These are phyloP conservation scores for Periophthalmus modestus DNA, from an alignment of 2,113 vertebrate genomes.

Conservation along the genomic window DNA sequence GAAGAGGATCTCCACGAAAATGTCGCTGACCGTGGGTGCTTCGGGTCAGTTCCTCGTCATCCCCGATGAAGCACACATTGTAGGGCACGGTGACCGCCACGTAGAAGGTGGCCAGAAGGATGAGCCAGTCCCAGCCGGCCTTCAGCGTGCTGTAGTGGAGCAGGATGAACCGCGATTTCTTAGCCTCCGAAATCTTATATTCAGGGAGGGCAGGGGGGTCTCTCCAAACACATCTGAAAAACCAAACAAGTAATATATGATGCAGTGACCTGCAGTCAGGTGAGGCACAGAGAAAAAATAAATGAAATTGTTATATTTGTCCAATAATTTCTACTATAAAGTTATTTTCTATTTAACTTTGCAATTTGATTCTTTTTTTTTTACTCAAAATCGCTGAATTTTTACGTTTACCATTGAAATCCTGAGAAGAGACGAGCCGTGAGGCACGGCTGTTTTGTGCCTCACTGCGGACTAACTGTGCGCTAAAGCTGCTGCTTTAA, in stretches of 20 bases:
- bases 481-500: too few relatives aligned
- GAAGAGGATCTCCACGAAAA: constrained; percentile 97
- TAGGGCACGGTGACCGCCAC: constrained; percentile 98
- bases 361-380: too few relatives aligned
- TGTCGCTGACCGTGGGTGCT: constrained; percentile 97
- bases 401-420: too few relatives aligned
- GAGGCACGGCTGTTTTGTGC: too few relatives aligned
- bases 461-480: too few relatives aligned
- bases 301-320: too few relatives aligned
- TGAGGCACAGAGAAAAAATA: too few relatives aligned
- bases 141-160: constrained; percentile 98
- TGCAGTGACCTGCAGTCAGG: too few relatives aligned
- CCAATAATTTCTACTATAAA: too few relatives aligned
- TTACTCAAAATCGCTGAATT: too few relatives aligned
- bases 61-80: constrained; percentile 96
- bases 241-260: background rate
- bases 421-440: too few relatives aligned
- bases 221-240: constrained; percentile 94
- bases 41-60: constrained; percentile 93
- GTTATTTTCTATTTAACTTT: too few relatives aligned
- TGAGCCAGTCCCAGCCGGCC: constrained; percentile 98
- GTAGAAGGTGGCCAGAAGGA: constrained; percentile 95
- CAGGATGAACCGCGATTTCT: constrained; percentile 96
- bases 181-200: constrained; percentile 97
- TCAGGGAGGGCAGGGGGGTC: constrained; percentile 94